These are phyloP conservation scores for Pararge aegeria DNA, from an alignment of 1,140 invertebrate genomes.

Conservation along the genomic window DNA sequence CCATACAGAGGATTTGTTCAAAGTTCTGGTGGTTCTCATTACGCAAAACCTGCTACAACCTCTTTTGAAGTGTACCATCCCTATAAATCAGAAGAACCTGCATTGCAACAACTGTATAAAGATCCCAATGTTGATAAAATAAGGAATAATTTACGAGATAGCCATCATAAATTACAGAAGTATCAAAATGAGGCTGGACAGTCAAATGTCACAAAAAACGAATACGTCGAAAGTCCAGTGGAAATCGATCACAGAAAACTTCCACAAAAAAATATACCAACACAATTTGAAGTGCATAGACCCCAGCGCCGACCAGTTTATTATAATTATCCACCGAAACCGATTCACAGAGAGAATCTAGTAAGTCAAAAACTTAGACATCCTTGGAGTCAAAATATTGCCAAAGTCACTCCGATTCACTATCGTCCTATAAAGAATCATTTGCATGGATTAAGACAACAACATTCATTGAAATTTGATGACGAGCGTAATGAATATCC, in stretches of 20 bases:
- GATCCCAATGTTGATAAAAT: slow-evolving; percentile 69
- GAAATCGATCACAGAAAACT: slow-evolving; percentile 55
- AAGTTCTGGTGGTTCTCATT: slow-evolving; percentile 30
- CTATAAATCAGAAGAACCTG: slow-evolving; percentile 62
- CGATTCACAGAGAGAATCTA: slow-evolving; percentile 44
- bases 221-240: slow-evolving; percentile 59
- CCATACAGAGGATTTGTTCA: slow-evolving; percentile 51
- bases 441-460: slow-evolving; percentile 56
- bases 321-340: slow-evolving; percentile 45
- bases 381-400: slow-evolving; percentile 65
- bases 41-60: slow-evolving; percentile 42
- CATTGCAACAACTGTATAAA: slow-evolving; percentile 60
- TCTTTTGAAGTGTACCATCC: slow-evolving; percentile 70
- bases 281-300: slow-evolving; percentile 63
- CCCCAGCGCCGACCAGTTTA: slow-evolving; percentile 62
- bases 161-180: slow-evolving; percentile 58
- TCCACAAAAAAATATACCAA: slow-evolving; percentile 60
- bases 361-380: slow-evolving; percentile 67
- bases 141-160: slow-evolving; percentile 60
- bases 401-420: slow-evolving; percentile 67
- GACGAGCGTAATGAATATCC: slow-evolving; percentile 74
- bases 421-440: slow-evolving; percentile 68
- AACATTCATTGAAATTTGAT: slow-evolving; percentile 69
- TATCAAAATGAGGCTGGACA: slow-evolving; percentile 63
- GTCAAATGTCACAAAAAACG: slow-evolving; percentile 46